Evolutionary conservation across 2,113 vertebrate species (phyloP).

Genomic region (Esox niger): DNA sequence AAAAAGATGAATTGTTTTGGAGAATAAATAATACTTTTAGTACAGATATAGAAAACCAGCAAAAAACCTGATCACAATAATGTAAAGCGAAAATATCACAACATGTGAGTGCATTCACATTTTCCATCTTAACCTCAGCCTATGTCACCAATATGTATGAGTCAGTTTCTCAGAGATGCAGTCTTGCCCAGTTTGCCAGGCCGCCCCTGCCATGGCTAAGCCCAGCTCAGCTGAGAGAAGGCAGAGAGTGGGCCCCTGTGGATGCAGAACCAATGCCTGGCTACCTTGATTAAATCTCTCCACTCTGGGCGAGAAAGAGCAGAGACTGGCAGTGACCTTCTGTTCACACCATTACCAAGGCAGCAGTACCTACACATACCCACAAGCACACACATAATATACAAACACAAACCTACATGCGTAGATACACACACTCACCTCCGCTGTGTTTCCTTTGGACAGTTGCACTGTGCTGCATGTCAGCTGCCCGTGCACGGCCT

Average conservation of each 20-base stretch:
- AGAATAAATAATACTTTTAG: too few species aligned
- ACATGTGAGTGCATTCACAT: too few species aligned
- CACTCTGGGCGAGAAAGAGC: constrained; percentile 25
- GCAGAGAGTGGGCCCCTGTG: too few species aligned
- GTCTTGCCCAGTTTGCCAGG: neutral
- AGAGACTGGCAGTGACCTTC: constrained; percentile 15
- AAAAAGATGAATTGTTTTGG: too few species aligned
- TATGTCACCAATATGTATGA: too few species aligned
- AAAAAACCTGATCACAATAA: too few species aligned
- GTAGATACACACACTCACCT: constrained; percentile 24
- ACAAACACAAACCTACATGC: neutral
- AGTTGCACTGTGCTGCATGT: constrained; percentile 30
- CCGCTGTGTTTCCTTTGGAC: constrained; percentile 56
- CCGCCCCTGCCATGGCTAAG: constrained; percentile 34
- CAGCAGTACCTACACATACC: neutral
- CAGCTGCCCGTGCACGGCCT: constrained; percentile 38
- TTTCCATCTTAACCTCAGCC: too few species aligned
- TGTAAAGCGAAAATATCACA: too few species aligned
- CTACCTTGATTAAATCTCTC: too few species aligned
- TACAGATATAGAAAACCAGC: too few species aligned
- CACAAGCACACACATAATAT: neutral
- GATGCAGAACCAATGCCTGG: too few species aligned
- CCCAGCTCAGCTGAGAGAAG: constrained; percentile 7
- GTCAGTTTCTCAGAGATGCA: too few species aligned
- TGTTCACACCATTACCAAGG: constrained; percentile 27